Conservation (phyloP, 2,113 vertebrate species). For the Nannospalax galili region DNA sequence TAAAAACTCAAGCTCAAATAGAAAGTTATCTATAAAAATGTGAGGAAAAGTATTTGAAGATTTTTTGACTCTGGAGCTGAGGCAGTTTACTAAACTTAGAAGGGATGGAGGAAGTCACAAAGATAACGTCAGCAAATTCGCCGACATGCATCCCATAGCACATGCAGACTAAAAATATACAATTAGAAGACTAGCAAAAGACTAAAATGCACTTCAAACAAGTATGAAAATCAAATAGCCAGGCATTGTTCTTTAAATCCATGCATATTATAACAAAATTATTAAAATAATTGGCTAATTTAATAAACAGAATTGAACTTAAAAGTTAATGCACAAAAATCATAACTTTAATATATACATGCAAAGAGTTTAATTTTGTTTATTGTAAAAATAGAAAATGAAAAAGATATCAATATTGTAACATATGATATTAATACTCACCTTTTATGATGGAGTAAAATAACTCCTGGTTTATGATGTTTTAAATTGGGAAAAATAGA, state of each 20-base stretch:
- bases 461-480: neutral
- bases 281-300: neutral
- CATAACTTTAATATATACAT: neutral
- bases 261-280: neutral
- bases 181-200: neutral
- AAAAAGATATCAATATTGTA: neutral
- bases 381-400: neutral
- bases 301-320: neutral
- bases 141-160: neutral
- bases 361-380: neutral
- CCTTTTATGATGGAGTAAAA: neutral
- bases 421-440: neutral
- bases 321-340: neutral
- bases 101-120: slow-evolving; percentile 33
- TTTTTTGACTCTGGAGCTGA: slow-evolving; percentile 1
- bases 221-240: neutral
- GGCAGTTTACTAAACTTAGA: slow-evolving; percentile 49
- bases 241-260: neutral
- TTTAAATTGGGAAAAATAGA: neutral
- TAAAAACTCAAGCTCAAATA: neutral
- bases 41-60: neutral
- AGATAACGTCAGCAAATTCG: slow-evolving; percentile 27
- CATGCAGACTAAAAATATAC: slow-evolving; percentile 24
- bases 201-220: neutral
- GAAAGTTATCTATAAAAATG: neutral